A percentile compares a stretch with the other conserved stretches of the same genome.
Evolutionary conservation across 2,113 vertebrate species (phyloP).

Genomic region (Capricornis sumatraensis): DNA sequence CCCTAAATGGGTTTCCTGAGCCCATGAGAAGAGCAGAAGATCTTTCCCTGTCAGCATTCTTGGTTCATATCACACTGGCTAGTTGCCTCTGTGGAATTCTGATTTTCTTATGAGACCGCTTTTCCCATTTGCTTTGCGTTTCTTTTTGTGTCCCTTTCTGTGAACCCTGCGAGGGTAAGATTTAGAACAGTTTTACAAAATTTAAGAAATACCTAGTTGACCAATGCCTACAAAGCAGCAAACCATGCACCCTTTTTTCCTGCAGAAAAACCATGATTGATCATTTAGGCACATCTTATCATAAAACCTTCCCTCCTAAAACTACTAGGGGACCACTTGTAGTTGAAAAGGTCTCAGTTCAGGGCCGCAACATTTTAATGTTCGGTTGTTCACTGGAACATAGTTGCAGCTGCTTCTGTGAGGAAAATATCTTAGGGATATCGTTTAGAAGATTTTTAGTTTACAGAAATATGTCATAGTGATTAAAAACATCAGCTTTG

Average conservation of each 20-base stretch:
- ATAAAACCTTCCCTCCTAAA: neutral
- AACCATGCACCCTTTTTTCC: neutral
- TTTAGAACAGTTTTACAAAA: neutral
- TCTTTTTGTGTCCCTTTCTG: neutral
- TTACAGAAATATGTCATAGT: neutral
- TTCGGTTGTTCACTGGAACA: neutral
- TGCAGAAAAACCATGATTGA: neutral
- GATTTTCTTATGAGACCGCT: constrained; percentile 11
- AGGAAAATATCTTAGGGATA: neutral
- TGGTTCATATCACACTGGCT: neutral
- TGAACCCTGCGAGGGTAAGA: neutral
- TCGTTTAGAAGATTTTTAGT: neutral
- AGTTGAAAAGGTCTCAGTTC: neutral
- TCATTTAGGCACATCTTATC: neutral
- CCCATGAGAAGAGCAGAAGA: neutral
- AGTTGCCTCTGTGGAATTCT: constrained; percentile 16
- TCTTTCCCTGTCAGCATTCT: neutral
- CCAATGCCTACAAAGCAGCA: neutral
- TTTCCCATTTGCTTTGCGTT: constrained; percentile 8
- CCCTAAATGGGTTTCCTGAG: constrained; percentile 15
- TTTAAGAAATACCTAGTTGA: neutral
- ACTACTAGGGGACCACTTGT: neutral
- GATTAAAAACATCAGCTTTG: neutral
- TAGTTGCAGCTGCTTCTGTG: neutral
- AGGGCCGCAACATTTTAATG: neutral